phyloP scores from a whole-genome alignment of 1,140 invertebrate species.

The Atta cephalotes region DNA sequence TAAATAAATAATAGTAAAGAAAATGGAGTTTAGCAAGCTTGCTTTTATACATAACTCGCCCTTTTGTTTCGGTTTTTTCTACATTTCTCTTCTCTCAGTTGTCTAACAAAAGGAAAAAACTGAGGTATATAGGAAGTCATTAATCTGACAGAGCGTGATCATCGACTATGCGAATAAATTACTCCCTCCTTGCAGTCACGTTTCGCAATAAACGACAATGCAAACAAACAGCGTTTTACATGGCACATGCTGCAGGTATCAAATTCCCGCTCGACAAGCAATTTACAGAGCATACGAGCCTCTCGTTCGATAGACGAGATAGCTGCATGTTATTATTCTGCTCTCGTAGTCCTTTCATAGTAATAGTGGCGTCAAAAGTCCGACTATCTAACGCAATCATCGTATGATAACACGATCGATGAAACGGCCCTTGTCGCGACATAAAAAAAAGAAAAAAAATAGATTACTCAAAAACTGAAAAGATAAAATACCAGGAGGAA shows the following conservation, averaged over 20 bases:
- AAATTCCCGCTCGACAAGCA: conserved; percentile 58
- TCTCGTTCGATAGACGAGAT: conserved; percentile 22
- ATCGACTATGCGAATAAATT: conserved; percentile 57
- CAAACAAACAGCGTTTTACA: conserved; percentile 62
- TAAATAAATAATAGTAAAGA: neutral
- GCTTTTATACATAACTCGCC: neutral
- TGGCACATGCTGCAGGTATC: conserved; percentile 53
- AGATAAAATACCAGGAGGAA: neutral
- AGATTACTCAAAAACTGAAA: neutral
- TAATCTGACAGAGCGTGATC: conserved; percentile 43
- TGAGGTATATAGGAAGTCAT: neutral
- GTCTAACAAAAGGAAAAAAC: neutral
- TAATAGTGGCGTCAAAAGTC: conserved; percentile 47
- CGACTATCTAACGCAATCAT: conserved; percentile 38
- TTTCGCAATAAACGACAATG: conserved; percentile 64
- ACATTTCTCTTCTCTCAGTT: neutral
- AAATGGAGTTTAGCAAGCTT: neutral
- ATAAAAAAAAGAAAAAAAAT: conserved; percentile 22
- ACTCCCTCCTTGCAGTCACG: conserved; percentile 39
- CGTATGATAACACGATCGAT: conserved; percentile 41
- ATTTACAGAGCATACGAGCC: conserved; percentile 44
- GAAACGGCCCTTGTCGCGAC: conserved; percentile 19
- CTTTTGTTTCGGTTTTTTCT: neutral
- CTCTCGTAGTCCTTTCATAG: conserved; percentile 22
- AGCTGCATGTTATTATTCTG: conserved; percentile 55